Evolutionary conservation across 2,797 vertebrate species (phyloP), one percentile per base, ranked within the genome.

Genomic region (Sebastes elongatus): DNA sequence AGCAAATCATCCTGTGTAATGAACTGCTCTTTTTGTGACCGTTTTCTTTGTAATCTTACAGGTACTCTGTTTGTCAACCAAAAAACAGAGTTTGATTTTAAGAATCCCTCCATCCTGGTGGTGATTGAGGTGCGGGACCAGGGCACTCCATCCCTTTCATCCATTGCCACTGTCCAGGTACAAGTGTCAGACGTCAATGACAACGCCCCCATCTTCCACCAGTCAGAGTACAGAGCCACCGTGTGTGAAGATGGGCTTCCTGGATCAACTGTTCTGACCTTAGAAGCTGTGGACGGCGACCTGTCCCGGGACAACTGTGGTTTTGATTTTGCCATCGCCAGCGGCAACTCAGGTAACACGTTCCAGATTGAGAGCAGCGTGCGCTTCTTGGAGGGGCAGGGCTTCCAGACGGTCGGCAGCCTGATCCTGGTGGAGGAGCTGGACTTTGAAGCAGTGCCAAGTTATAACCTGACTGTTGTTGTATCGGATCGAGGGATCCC

Each of bases 281-380:
- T 99, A 69, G 97, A 99, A 83, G 98, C 98, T 0, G 95, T 95
- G 0, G 98, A 99, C 0, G 95, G 93, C 0, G 99, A 99, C 33
- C 80, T 97, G 6, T 96, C 96, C 10, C 95, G 97, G 74, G 96
- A 96, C 75, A 98, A 99, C 2, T 96, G 96, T 0, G 95, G 96
- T 6, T 96, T 99, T 22, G 98, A 99, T 94, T 99, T 99, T 75
- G 97, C 97, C 78, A 98, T 99, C 0, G 94, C 98, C 88, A 97
- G 96, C 2, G 99, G 99, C 78, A 99, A 99, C 28, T 79, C 92
- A 0, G 98, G 97, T 80, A 97, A 97, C 0, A 94, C 95, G 68
- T 99, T 99, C 93, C 98, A 98, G 91, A 95, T 99, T 82, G 98
- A 99, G 88, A 97, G 97, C 91, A 96, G 96, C 0, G 95, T 98